phyloP scores from a whole-genome alignment of 2,888 invertebrate genomes.

The Idaea straminata region DNA sequence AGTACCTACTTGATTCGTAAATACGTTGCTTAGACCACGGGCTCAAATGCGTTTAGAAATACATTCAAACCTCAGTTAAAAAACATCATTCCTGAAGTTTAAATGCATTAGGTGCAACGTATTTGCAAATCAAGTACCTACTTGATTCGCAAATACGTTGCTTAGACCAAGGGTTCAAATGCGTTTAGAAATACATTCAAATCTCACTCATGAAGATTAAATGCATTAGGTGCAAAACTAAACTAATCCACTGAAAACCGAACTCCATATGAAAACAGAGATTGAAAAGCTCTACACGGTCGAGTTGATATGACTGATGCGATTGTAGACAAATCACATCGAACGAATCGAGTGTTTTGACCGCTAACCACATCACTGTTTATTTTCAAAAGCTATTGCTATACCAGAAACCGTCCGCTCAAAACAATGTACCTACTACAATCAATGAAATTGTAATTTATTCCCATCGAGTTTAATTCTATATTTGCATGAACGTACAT shows the following conservation, averaged over 20 bases:
- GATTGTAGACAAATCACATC: constrained; percentile 45
- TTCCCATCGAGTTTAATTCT: constrained; percentile 15
- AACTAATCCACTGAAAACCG: constrained; percentile 22
- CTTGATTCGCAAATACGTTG: too few relatives aligned
- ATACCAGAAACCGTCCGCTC: constrained; percentile 3
- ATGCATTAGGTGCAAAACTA: neutral
- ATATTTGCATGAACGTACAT: constrained; percentile 15
- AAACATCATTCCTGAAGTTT: too few relatives aligned
- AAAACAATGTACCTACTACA: constrained; percentile 4
- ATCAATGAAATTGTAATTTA: constrained; percentile 11
- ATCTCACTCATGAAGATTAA: neutral
- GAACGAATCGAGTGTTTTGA: constrained; percentile 36
- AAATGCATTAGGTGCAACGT: too few relatives aligned
- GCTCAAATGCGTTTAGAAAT: too few relatives aligned
- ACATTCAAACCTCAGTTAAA: too few relatives aligned
- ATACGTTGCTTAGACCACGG: too few relatives aligned
- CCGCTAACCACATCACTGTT: constrained; percentile 18
- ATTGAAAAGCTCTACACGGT: constrained; percentile 36
- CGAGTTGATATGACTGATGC: constrained; percentile 46
- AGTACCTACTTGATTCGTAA: too few relatives aligned
- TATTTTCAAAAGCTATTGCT: constrained; percentile 9
- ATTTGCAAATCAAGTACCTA: too few relatives aligned
- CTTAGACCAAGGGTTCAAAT: too few relatives aligned
- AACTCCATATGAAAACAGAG: constrained; percentile 43
- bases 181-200: too few relatives aligned